Evolutionary conservation across 1,140 invertebrate genomes (phyloP).

Genomic region (Leguminivora glycinivorella): DNA sequence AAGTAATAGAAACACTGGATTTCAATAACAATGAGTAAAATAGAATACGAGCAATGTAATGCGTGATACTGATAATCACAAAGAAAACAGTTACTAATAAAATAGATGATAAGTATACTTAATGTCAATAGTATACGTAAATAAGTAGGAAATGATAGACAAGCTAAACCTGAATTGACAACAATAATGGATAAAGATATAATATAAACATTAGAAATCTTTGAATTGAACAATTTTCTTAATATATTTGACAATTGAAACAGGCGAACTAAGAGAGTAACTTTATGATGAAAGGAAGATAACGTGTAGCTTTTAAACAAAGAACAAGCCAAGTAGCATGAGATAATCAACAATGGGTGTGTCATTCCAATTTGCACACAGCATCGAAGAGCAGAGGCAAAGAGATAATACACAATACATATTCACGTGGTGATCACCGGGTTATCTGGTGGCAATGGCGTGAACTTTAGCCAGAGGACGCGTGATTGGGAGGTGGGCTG

Average conservation of each 20-base stretch:
- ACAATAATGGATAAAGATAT: too few relatives aligned
- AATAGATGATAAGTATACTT: neutral
- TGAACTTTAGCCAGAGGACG: neutral
- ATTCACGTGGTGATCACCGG: constrained; percentile 17
- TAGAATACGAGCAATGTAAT: neutral
- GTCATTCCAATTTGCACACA: constrained; percentile 5
- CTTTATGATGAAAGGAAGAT: neutral
- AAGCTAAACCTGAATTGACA: too few relatives aligned
- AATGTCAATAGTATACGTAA: neutral
- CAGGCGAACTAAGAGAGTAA: too few relatives aligned
- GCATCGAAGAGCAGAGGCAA: neutral
- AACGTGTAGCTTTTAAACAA: neutral
- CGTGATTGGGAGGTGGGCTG: neutral
- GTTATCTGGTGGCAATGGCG: neutral
- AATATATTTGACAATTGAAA: too few relatives aligned
- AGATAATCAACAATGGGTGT: constrained; percentile 13
- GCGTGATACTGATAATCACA: constrained; percentile 12
- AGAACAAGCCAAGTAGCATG: neutral
- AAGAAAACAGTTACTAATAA: neutral
- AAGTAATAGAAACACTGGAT: neutral
- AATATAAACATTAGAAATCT: too few relatives aligned
- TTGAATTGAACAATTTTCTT: too few relatives aligned
- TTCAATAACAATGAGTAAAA: neutral
- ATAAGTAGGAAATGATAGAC: neutral
- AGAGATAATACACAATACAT: neutral